These are phyloP conservation scores for Amphiprion percula DNA, from an alignment of 2,113 vertebrate genomes.

Conservation along the genomic window DNA sequence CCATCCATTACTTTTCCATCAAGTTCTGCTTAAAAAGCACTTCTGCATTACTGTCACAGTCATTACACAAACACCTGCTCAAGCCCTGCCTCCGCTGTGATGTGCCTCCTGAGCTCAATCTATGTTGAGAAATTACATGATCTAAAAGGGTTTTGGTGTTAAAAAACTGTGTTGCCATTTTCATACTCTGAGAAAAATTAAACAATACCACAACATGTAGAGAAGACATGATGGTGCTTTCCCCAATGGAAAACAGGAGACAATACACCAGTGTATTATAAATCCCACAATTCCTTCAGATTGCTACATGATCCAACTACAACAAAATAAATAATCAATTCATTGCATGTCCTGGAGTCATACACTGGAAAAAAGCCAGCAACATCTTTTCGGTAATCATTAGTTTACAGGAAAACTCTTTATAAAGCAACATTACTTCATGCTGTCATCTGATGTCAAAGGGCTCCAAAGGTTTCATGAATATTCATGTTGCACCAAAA, in stretches of 20 bases:
- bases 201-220: constrained; percentile 11
- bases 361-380: neutral
- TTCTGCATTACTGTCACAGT: constrained; percentile 37
- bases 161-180: constrained; percentile 30
- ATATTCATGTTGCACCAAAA: constrained; percentile 4
- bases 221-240: neutral
- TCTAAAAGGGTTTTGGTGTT: constrained; percentile 29
- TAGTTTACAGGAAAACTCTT: constrained; percentile 19
- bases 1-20: constrained; percentile 2
- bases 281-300: neutral
- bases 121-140: constrained; percentile 51
- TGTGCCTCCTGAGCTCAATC: constrained; percentile 45
- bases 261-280: neutral
- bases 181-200: constrained; percentile 9
- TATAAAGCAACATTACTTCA: constrained; percentile 15
- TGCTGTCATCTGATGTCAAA: constrained; percentile 22
- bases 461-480: constrained; percentile 9
- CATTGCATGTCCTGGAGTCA: neutral
- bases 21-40: constrained; percentile 30
- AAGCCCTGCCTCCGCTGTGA: constrained; percentile 11
- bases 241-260: constrained; percentile 5
- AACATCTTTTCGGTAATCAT: constrained; percentile 4
- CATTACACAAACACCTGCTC: constrained; percentile 43
- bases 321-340: constrained; percentile 12
- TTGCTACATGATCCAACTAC: constrained; percentile 8